Conservation (phyloP, 2,888 invertebrate genomes). For the Lepeophtheirus nordmannii region DNA sequence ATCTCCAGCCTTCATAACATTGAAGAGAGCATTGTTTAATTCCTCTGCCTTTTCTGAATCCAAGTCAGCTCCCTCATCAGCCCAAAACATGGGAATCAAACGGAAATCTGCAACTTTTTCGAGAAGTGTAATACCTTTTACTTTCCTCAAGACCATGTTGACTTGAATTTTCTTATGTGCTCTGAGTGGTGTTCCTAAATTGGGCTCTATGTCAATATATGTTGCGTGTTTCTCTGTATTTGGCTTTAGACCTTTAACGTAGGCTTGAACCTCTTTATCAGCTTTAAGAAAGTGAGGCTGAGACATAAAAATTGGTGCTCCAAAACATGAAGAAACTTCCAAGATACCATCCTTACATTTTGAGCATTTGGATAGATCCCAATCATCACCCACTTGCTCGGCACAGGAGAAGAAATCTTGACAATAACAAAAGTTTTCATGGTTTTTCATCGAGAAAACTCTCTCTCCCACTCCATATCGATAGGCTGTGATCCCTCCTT, state of each 20-base stretch:
- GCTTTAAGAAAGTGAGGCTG: slow-evolving; percentile 48
- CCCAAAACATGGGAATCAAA: slow-evolving; percentile 22
- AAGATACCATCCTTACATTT: slow-evolving; percentile 27
- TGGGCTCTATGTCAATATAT: slow-evolving; percentile 56
- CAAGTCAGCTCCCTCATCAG: slow-evolving; percentile 12
- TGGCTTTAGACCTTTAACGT: slow-evolving; percentile 48
- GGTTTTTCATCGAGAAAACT: slow-evolving; percentile 27
- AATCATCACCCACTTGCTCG: slow-evolving; percentile 25
- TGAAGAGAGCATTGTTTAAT: no score
- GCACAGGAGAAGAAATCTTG: slow-evolving; percentile 27
- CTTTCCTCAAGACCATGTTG: not conserved
- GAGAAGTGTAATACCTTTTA: not conserved
- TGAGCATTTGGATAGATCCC: slow-evolving; percentile 27
- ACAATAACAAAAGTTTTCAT: slow-evolving; percentile 27
- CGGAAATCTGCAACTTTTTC: not conserved
- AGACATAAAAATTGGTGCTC: slow-evolving; percentile 53
- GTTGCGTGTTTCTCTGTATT: slow-evolving; percentile 55
- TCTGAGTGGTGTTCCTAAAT: not conserved
- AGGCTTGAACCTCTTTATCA: slow-evolving; percentile 24
- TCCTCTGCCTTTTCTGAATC: slow-evolving; percentile 1
- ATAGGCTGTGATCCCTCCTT: slow-evolving; percentile 22
- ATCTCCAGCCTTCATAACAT: no score
- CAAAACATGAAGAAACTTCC: slow-evolving; percentile 13
- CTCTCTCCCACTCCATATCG: not conserved
- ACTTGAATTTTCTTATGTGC: slow-evolving; percentile 18